Conservation (phyloP, 2,888 invertebrate genomes). For the Macrophya alboannulata region DNA sequence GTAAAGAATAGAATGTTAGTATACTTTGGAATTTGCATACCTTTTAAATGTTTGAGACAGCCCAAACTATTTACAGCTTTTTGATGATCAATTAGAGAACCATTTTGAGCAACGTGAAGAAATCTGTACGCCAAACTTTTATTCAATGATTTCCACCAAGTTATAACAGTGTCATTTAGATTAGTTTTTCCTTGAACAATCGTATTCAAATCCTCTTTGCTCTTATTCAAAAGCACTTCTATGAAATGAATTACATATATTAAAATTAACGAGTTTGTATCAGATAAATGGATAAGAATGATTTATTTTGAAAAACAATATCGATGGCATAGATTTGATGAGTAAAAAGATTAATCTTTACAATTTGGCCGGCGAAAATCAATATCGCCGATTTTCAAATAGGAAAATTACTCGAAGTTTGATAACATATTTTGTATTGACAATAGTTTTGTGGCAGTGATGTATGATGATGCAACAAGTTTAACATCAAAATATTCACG, state of each 20-base stretch:
- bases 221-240: constrained; percentile 71
- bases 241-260: constrained; percentile 56
- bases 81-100: constrained; percentile 84
- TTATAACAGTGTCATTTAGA: constrained; percentile 69
- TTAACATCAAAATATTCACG: background rate
- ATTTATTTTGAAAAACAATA: background rate
- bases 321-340: too few species aligned
- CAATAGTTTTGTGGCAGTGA: background rate
- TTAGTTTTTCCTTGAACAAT: constrained; percentile 64
- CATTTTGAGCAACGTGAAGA: constrained; percentile 85
- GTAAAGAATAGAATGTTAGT: background rate
- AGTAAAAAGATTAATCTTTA: background rate
- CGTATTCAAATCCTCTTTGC: constrained; percentile 67
- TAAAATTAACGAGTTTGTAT: background rate
- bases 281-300: background rate
- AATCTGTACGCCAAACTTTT: constrained; percentile 86
- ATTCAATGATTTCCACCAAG: constrained; percentile 85
- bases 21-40: constrained; percentile 64
- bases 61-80: constrained; percentile 86
- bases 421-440: background rate
- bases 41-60: constrained; percentile 85
- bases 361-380: background rate
- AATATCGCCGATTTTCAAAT: background rate
- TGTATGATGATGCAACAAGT: background rate
- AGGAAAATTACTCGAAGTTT: background rate